These are phyloP conservation scores for Hestina assimilis DNA, from an alignment of 1,140 invertebrate species.

Conservation along the genomic window DNA sequence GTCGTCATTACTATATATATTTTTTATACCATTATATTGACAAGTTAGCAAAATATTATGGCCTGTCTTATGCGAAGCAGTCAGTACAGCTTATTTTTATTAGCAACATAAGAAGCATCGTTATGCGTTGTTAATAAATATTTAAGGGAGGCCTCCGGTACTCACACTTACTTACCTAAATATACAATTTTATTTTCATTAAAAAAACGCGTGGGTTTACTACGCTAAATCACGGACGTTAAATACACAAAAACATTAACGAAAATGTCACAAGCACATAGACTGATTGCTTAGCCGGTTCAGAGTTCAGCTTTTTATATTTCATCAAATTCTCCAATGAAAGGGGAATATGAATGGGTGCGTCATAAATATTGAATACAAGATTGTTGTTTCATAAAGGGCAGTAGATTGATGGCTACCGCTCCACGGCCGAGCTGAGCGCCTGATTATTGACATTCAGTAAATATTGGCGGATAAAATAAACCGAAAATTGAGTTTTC, in stretches of 20 bases:
- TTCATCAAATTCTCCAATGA: slow-evolving; percentile 17
- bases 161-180: no score
- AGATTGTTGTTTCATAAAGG: slow-evolving; percentile 18
- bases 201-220: no score
- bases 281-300: slow-evolving; percentile 12
- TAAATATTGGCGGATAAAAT: slow-evolving; percentile 73
- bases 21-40: no score
- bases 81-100: no score
- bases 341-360: slow-evolving; percentile 10
- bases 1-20: no score
- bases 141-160: no score
- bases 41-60: no score
- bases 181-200: no score
- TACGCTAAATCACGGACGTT: no score
- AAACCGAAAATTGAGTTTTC: slow-evolving; percentile 71
- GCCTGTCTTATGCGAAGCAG: no score
- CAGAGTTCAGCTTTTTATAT: slow-evolving; percentile 16
- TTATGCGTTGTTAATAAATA: no score
- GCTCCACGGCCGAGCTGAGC: slow-evolving; percentile 9
- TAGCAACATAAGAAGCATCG: no score
- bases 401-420: slow-evolving; percentile 11
- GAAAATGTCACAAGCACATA: slow-evolving; percentile 4
- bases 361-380: slow-evolving; percentile 14
- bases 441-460: slow-evolving; percentile 69
- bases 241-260: background rate